Evolutionary conservation across 1,140 invertebrate species (phyloP), one percentile per base, ranked within the genome.

Genomic region (Drosophila tani): DNA sequence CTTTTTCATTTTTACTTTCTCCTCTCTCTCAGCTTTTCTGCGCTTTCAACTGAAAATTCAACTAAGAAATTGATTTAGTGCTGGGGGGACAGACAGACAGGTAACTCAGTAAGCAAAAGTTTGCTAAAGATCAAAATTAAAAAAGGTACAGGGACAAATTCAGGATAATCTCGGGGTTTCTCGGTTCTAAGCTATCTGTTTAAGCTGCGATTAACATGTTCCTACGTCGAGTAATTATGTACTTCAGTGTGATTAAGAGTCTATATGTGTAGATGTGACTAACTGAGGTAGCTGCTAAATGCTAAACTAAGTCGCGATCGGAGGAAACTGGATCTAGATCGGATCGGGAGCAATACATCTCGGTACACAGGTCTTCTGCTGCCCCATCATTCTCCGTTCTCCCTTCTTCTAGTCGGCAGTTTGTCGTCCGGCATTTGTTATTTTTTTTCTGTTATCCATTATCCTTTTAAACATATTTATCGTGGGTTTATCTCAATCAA

Each of bases 201-300:
- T 83, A 82, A 87, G 77, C 75, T 91, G 86, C 87, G 86, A 91
- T 91, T 91, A 91, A 91, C 74, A 87, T 91, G 86, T 91, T 91
- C 86, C 86, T 91, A 91, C 86, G 86, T 76, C 79, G 45, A 75
- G 74, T 68, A 91, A 79, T 32, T 82, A 69, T 60, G 40, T 83
- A 62, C 60, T 45, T 71, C 32, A 55, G 35, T 64, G 46, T 66
- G 50, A 56, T 29, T 70, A 67, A 58, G 51, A 40, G 29, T 81
- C 60, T 43, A 58, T 67, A 58, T 74, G 65, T 63, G 59, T 58
- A 38, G 69, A 67, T 78, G 78, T 60, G 82, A 81, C 82, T 85
- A 86, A 86, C 79, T 76, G 82, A 86, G 82, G 82, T 85, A 85
- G 64, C 67, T 81, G 74, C 51, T 75, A 68, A 77, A 67, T 81